Percentiles rank a stretch among this genome's conserved stretches.
These are phyloP conservation scores for Nyleta sp. DNA, from an alignment of 2,888 invertebrate species.

Conservation along the genomic window DNA sequence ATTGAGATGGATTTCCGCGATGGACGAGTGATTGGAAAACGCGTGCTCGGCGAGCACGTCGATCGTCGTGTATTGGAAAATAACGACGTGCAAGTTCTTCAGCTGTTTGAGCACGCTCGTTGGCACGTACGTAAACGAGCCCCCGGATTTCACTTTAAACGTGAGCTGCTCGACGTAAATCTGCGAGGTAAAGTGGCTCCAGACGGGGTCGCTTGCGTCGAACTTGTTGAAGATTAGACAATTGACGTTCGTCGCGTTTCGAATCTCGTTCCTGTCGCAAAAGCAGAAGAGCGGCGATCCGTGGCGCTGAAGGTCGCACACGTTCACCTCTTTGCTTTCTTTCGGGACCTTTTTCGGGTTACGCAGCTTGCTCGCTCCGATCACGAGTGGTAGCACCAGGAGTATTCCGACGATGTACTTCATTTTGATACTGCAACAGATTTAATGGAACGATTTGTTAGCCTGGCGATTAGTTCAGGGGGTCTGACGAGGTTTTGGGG, in stretches of 20 bases:
- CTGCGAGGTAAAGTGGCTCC: slow-evolving; percentile 90
- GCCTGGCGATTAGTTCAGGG: too few species aligned
- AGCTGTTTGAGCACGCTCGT: slow-evolving; percentile 87
- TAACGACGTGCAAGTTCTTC: slow-evolving; percentile 86
- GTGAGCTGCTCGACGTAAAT: slow-evolving; percentile 87
- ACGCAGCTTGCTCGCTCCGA: slow-evolving; percentile 69
- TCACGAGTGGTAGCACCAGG: slow-evolving; percentile 57
- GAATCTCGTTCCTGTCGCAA: slow-evolving; percentile 84
- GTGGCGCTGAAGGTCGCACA: slow-evolving; percentile 85
- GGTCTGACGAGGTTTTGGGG: too few species aligned
- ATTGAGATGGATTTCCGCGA: slow-evolving; percentile 87
- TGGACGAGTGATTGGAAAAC: slow-evolving; percentile 88
- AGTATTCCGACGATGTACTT: slow-evolving; percentile 60
- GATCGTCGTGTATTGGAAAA: slow-evolving; percentile 89
- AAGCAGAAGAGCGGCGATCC: slow-evolving; percentile 87
- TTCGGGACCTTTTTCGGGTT: slow-evolving; percentile 72
- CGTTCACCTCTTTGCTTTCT: slow-evolving; percentile 80
- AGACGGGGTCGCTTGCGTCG: slow-evolving; percentile 87
- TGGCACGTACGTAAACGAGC: slow-evolving; percentile 88
- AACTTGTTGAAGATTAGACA: slow-evolving; percentile 90
- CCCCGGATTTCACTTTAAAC: slow-evolving; percentile 88
- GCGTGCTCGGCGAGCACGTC: slow-evolving; percentile 88
- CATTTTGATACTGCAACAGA: slow-evolving; percentile 27
- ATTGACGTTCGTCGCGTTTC: slow-evolving; percentile 88
- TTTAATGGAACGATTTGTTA: neutral